Evolutionary conservation across 2,888 invertebrate species (phyloP), one percentile per base, ranked within the genome.

Genomic region (Anodontia alba): DNA sequence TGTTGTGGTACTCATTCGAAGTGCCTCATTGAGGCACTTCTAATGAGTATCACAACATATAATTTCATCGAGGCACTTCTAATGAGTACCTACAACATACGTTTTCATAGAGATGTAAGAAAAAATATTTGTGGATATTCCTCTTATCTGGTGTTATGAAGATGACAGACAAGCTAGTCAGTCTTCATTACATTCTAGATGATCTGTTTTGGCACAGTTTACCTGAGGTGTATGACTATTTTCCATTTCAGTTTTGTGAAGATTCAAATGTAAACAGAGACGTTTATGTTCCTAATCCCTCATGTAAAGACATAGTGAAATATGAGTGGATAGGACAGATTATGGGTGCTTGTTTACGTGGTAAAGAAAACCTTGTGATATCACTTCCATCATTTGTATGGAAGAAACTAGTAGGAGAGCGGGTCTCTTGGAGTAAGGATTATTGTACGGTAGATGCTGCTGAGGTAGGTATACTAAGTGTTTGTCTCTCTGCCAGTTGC

Each of bases 241-340:
- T 67, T 26, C 12, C 62, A 31, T 84, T 83, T 33, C 77, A 89
- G 88, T 84, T 82, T 33, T 83, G 86, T 77, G 91, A 90, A 70
- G 93, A 93, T 73, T 88, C 91, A 10, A 93, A 92, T 84, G 89
- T 93, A 0, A 90, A 91, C 79, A 77, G 90, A 72, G 94, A 94
- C 86, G 90, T 92, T 33, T 94, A 93, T 86, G 88, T 94, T 38
- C 92, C 93, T 17, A 94, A 93, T 80, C 93, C 93, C 1, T 79
- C 88, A 5, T 94, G 94, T 85, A 87, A 80, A 31, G 91, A 93
- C 69, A 90, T 92, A 69, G 83, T 85, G 8, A 92, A 93, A 78
- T 94, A 91, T 79, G 92, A 93, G 80, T 94, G 94, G 94, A 92
- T 94, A 29, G 94, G 94, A 8, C 92, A 94, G 81, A 84, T 94